Evolutionary conservation across 1,140 invertebrate species (phyloP), one percentile per base, ranked within the genome.

Genomic region (Telenomus remus): DNA sequence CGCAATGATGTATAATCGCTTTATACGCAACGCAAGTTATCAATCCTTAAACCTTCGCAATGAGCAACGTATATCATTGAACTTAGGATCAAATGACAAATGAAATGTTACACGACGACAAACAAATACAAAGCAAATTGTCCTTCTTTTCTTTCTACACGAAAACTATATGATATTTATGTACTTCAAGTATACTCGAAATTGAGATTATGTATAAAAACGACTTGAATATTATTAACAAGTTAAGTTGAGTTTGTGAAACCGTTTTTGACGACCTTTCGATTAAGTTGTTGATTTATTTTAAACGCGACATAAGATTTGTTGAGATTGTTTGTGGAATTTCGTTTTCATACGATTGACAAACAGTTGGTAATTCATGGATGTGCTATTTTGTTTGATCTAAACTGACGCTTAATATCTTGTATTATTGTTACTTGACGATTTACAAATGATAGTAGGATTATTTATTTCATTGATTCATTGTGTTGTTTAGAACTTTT

Each of bases 301-400:
- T 27, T 27, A 6, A 27, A 6, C 19, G 6, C 2, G 19, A 27
- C 19, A 6, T 1, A 27, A 6, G 6, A 27, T 27, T 27, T 27
- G n/a, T n/a, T n/a, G n/a, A n/a, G n/a, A n/a, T n/a, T n/a, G n/a
- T n/a, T 78, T 72, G 64, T 64, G 75, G 69, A 69, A 64, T 44
- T 47, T 9, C 9, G 9, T 11, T 50, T 48, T 15, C 55, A 63
- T 44, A 37, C 4, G 16, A 27, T 54, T 56, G 16, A 39, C 42
- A 50, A 53, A 1, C 42, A n/a, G 3, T 44, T 44, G 11, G 7
- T 4, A 65, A 44, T 73, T 15, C 14, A 34, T 68, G 69, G 69
- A 78, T 78, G 69, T 78, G 75, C 75, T 78, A 78, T 78, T 78
- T 73, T 73, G 75, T 78, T 78, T 78, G 54, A 78, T 78, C 75